A percentile compares a stretch with the other conserved stretches of the same genome.
These are phyloP conservation scores for Ophiodon elongatus DNA, from an alignment of 2,113 vertebrate genomes.

Conservation along the genomic window DNA sequence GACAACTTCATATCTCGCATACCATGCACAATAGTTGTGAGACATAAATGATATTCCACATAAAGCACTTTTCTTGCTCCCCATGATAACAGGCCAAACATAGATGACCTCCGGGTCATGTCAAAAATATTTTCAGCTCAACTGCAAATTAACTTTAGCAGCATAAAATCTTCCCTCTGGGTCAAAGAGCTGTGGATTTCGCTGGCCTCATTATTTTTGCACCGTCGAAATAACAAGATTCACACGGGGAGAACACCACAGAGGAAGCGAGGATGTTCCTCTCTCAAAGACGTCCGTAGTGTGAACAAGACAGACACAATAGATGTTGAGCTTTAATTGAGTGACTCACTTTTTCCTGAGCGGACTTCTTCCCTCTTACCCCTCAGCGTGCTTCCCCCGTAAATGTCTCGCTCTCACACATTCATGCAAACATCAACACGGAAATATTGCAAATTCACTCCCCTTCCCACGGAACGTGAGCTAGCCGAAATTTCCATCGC, in stretches of 20 bases:
- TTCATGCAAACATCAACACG: neutral
- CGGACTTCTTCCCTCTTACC: neutral
- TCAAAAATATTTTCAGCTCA: conserved; percentile 34
- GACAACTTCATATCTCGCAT: neutral
- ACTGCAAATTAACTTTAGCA: conserved; percentile 16
- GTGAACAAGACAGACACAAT: neutral
- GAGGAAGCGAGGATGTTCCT: neutral
- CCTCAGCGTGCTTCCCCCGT: neutral
- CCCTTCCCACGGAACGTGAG: neutral
- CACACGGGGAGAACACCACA: neutral
- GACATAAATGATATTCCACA: conserved; percentile 2
- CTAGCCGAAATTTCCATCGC: neutral
- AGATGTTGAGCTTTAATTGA: neutral
- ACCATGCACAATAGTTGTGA: neutral
- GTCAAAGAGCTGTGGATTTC: conserved; percentile 21
- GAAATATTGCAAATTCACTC: neutral
- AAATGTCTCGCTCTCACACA: neutral
- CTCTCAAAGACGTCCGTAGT: neutral
- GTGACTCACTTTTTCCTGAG: neutral
- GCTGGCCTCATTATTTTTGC: conserved; percentile 36
- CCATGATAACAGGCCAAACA: conserved; percentile 10
- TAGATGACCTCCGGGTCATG: conserved; percentile 36
- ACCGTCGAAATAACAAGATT: neutral
- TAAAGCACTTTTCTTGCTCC: conserved; percentile 9
- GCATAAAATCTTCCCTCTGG: conserved; percentile 23